A percentile compares a stretch with the other conserved stretches of the same genome.
Conservation (phyloP, 2,113 vertebrate species). For the Syngnathus scovelli region DNA sequence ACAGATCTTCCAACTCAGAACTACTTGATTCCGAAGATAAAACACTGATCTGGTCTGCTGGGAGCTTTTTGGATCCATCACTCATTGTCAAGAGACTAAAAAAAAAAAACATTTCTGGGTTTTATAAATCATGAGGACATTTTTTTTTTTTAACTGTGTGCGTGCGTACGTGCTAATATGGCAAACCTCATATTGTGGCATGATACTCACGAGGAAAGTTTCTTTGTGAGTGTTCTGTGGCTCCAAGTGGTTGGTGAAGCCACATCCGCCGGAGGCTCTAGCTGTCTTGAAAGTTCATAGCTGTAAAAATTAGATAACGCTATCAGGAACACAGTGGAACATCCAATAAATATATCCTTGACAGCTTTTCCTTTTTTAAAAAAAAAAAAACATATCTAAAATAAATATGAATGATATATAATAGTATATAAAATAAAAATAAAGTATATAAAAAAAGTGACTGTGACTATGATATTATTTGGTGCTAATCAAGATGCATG, state of each 20-base stretch:
- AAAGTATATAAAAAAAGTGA: too few species aligned
- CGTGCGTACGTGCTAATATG: slow-evolving; percentile 1
- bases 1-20: slow-evolving; percentile 72
- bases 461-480: too few species aligned
- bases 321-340: too few species aligned
- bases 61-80: slow-evolving; percentile 58
- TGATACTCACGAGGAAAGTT: slow-evolving; percentile 79
- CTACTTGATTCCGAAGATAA: slow-evolving; percentile 72
- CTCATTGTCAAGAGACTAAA: slow-evolving; percentile 57
- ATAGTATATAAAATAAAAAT: too few species aligned
- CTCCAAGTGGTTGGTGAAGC: slow-evolving; percentile 73
- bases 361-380: too few species aligned
- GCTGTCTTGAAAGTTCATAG: slow-evolving; percentile 75
- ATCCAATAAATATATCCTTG: too few species aligned
- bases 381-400: too few species aligned
- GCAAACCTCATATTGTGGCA: neutral
- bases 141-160: neutral
- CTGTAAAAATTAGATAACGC: slow-evolving; percentile 54
- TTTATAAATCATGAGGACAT: neutral
- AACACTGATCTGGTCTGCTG: slow-evolving; percentile 68
- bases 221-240: slow-evolving; percentile 74
- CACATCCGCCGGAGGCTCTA: slow-evolving; percentile 80
- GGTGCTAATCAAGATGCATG: too few species aligned
- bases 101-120: neutral
- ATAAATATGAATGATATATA: too few species aligned